Percentiles rank a stretch among this genome's conserved stretches.
Evolutionary conservation across 1,140 invertebrate genomes (phyloP).

Genomic region (Anthonomus grandis): DNA sequence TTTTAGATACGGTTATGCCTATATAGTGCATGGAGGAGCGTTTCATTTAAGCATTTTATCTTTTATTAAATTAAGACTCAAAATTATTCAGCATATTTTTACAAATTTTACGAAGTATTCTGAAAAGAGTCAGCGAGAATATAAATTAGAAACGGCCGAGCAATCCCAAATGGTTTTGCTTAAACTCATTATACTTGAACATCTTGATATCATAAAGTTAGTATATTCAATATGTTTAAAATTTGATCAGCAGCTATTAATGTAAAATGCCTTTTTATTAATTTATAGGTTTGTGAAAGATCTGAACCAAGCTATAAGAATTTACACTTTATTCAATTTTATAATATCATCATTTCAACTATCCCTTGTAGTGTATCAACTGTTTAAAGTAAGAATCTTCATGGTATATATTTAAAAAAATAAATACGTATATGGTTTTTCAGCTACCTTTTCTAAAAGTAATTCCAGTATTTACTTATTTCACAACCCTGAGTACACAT

Average conservation of each 20-base stretch:
- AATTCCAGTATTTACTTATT: slow-evolving; percentile 21
- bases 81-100: slow-evolving; percentile 22
- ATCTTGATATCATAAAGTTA: slow-evolving; percentile 19
- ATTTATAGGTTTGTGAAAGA: slow-evolving; percentile 19
- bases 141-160: slow-evolving; percentile 12
- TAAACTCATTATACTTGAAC: slow-evolving; percentile 17
- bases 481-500: slow-evolving; percentile 21
- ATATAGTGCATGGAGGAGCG: slow-evolving; percentile 26
- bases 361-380: slow-evolving; percentile 23
- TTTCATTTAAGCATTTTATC: slow-evolving; percentile 21
- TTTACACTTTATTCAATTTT: slow-evolving; percentile 26
- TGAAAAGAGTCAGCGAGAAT: not conserved
- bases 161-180: slow-evolving; percentile 7
- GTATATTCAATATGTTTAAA: not conserved
- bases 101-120: slow-evolving; percentile 16
- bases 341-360: slow-evolving; percentile 29
- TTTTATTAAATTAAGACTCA: slow-evolving; percentile 9
- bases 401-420: not conserved
- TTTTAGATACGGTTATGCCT: slow-evolving; percentile 22
- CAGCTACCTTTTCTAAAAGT: slow-evolving; percentile 8
- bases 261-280: too few species aligned
- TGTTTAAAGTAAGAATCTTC: slow-evolving; percentile 18
- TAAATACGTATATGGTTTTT: not conserved
- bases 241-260: not conserved
- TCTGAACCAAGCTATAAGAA: slow-evolving; percentile 17